These are phyloP conservation scores for Tyrannus savana DNA, from an alignment of 2,113 vertebrate species.

Conservation along the genomic window DNA sequence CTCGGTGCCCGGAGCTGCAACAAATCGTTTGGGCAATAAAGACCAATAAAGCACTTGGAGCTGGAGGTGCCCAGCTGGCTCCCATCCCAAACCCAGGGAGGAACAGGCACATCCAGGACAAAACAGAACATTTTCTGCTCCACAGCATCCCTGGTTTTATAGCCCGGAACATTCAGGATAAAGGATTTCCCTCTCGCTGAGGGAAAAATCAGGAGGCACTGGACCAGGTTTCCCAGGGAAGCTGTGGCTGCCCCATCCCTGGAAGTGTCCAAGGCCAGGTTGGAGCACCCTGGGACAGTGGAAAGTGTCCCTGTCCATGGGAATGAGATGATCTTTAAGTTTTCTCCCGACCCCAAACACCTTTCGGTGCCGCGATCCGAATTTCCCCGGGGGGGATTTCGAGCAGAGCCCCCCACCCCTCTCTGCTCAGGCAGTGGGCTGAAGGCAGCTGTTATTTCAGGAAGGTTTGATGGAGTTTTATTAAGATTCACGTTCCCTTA, in stretches of 20 bases:
- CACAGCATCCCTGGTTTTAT: rapidly evolving
- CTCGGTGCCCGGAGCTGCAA: no score
- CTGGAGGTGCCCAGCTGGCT: background rate
- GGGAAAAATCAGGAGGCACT: background rate
- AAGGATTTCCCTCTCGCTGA: background rate
- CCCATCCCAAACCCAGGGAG: background rate
- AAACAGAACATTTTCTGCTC: background rate
- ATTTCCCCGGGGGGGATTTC: background rate
- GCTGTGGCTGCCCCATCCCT: background rate
- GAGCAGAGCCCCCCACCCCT: background rate
- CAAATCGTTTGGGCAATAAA: no score
- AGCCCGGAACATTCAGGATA: rapidly evolving
- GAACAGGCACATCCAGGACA: background rate
- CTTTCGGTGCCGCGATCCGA: rapidly evolving
- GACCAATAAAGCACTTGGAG: background rate
- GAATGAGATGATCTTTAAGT: background rate
- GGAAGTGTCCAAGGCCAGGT: background rate
- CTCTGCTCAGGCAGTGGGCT: background rate
- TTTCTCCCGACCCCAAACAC: background rate
- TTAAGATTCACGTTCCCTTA: constrained; percentile 68
- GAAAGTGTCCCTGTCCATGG: background rate
- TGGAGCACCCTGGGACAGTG: background rate
- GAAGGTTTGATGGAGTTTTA: constrained; percentile 17
- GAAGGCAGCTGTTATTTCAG: constrained; percentile 49
- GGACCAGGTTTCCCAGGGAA: background rate